Conservation (phyloP, 2,888 invertebrate species). For the Trisateles emortualis region DNA sequence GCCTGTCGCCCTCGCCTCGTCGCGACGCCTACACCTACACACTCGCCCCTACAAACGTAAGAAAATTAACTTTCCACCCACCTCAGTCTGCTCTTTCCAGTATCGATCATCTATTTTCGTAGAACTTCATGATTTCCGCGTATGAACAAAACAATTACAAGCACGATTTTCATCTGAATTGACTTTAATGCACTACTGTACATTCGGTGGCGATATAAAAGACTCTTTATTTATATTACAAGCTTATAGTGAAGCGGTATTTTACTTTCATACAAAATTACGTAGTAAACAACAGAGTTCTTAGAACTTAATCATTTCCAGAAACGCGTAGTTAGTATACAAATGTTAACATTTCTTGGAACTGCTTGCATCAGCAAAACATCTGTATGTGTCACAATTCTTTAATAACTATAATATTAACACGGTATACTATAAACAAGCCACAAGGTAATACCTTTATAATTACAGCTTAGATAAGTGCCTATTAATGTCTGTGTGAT, state of each 20-base stretch:
- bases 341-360: slow-evolving; percentile 35
- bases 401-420: slow-evolving; percentile 29
- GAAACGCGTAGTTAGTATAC: slow-evolving; percentile 29
- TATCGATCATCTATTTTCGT: background rate
- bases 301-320: slow-evolving; percentile 41
- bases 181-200: background rate
- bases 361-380: slow-evolving; percentile 14
- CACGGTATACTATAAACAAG: slow-evolving; percentile 26
- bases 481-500: slow-evolving; percentile 29
- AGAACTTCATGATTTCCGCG: background rate
- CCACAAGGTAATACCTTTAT: slow-evolving; percentile 28
- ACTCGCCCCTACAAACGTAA: too few relatives aligned
- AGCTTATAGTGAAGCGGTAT: slow-evolving; percentile 10
- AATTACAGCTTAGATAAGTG: slow-evolving; percentile 32
- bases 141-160: background rate
- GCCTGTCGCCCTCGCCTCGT: background rate
- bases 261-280: slow-evolving; percentile 32
- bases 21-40: too few relatives aligned
- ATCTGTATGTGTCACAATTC: slow-evolving; percentile 29
- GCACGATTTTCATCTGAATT: background rate
- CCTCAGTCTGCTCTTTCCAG: background rate
- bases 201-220: slow-evolving; percentile 10
- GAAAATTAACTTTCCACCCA: too few relatives aligned
- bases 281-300: slow-evolving; percentile 33
- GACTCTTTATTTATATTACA: slow-evolving; percentile 6